These are phyloP conservation scores for Poecilobothrus nobilitatus DNA, from an alignment of 2,888 invertebrate genomes.

Conservation along the genomic window DNA sequence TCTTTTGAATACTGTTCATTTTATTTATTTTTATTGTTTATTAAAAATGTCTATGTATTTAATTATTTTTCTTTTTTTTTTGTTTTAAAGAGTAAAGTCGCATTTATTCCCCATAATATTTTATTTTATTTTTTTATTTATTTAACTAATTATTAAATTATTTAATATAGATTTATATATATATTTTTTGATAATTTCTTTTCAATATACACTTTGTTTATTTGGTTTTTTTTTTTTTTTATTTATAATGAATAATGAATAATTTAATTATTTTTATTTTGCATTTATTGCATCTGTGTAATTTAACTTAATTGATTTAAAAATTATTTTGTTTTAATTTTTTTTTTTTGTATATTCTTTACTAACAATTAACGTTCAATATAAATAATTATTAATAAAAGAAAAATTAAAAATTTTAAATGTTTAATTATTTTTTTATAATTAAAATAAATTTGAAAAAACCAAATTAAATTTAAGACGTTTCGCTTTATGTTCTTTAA, in stretches of 20 bases:
- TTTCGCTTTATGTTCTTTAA: not conserved
- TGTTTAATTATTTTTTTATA: not conserved
- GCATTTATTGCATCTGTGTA: not conserved
- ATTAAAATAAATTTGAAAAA: not conserved
- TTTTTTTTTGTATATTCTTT: not conserved
- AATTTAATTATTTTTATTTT: not conserved
- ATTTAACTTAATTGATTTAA: not conserved
- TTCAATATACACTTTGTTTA: not conserved
- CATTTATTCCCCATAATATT: constrained; percentile 8
- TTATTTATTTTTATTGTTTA: not conserved
- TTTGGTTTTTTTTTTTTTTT: not conserved
- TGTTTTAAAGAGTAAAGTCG: constrained; percentile 5
- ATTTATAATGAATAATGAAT: not conserved
- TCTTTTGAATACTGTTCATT: not conserved
- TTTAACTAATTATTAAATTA: not conserved
- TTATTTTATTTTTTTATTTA: not conserved
- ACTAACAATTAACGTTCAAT: not conserved
- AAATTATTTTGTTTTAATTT: not conserved
- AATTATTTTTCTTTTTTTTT: not conserved
- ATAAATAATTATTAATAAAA: not conserved
- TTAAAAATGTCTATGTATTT: not conserved
- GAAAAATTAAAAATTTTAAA: no score
- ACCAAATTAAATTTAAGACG: not conserved
- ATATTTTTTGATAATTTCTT: not conserved
- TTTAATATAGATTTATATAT: not conserved